Percentiles rank a stretch among this genome's conserved stretches.
Conservation (phyloP, 2,888 invertebrate genomes). For the Agrotis segetum region DNA sequence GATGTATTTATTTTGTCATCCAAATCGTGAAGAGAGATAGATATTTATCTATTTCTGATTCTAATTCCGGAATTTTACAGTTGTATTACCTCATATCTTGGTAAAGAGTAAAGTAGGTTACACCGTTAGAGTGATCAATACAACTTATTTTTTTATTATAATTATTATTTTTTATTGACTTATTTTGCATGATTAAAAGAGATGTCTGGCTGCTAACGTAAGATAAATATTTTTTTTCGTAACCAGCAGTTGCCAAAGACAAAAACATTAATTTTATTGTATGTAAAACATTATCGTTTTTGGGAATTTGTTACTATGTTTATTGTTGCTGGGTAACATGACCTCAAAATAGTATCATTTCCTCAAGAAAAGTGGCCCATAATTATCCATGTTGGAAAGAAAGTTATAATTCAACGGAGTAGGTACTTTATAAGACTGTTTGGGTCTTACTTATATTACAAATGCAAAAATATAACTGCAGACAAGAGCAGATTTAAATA, state of each 20-base stretch:
- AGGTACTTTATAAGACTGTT: no score
- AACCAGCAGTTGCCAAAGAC: no score
- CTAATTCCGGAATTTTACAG: not conserved
- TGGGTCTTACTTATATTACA: no score
- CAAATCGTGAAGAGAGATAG: constrained; percentile 26
- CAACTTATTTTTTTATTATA: not conserved
- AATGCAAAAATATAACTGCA: no score
- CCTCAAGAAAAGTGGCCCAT: no score
- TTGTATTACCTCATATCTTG: not conserved
- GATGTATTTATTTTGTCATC: constrained; percentile 17
- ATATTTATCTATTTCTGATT: not conserved
- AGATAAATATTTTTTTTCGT: not conserved
- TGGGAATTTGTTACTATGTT: no score
- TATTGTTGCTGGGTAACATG: not conserved
- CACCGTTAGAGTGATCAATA: not conserved
- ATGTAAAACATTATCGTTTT: no score
- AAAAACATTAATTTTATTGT: no score
- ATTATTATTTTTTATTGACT: not conserved
- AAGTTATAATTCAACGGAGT: no score
- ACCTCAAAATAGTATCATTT: no score
- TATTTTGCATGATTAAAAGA: not conserved
- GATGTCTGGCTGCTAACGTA: not conserved
- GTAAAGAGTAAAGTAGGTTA: constrained; percentile 36
- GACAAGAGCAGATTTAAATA: no score
- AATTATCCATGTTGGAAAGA: no score